phyloP scores from a whole-genome alignment of 2,888 invertebrate genomes.

The Busseola fusca region DNA sequence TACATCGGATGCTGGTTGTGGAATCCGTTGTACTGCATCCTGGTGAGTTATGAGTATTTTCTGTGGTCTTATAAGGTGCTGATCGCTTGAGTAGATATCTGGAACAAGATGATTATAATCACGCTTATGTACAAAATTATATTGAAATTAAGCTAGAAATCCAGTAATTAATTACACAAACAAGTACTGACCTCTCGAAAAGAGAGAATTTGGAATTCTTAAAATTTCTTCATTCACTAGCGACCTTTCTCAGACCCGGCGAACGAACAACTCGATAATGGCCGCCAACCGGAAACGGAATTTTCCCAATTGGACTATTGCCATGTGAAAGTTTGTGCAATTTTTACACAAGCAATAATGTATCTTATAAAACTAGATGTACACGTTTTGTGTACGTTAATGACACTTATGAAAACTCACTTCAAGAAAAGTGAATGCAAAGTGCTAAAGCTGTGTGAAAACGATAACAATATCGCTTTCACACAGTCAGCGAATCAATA shows the following conservation, averaged over 20 bases:
- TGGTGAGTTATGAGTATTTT: slow-evolving; percentile 68
- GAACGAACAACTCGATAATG: slow-evolving; percentile 91
- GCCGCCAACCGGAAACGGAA: slow-evolving; percentile 78
- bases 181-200: slow-evolving; percentile 82
- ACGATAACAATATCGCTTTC: too few relatives aligned
- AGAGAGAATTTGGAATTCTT: slow-evolving; percentile 84
- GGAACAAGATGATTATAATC: slow-evolving; percentile 70
- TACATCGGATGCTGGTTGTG: slow-evolving; percentile 88
- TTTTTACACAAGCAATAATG: slow-evolving; percentile 24
- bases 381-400: neutral
- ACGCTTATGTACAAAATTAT: slow-evolving; percentile 24
- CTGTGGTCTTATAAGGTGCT: slow-evolving; percentile 75
- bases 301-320: slow-evolving; percentile 25
- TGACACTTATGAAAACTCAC: too few relatives aligned
- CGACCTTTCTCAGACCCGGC: slow-evolving; percentile 86
- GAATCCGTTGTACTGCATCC: slow-evolving; percentile 88
- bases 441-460: too few relatives aligned
- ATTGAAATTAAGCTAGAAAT: slow-evolving; percentile 13
- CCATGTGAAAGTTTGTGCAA: neutral
- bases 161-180: slow-evolving; percentile 33
- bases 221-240: slow-evolving; percentile 80
- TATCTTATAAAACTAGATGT: neutral
- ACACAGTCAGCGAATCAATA: too few relatives aligned
- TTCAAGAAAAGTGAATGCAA: too few relatives aligned
- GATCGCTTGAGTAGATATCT: slow-evolving; percentile 83